These are phyloP conservation scores for Drosophila athabasca DNA, from an alignment of 1,140 invertebrate genomes.

Conservation along the genomic window DNA sequence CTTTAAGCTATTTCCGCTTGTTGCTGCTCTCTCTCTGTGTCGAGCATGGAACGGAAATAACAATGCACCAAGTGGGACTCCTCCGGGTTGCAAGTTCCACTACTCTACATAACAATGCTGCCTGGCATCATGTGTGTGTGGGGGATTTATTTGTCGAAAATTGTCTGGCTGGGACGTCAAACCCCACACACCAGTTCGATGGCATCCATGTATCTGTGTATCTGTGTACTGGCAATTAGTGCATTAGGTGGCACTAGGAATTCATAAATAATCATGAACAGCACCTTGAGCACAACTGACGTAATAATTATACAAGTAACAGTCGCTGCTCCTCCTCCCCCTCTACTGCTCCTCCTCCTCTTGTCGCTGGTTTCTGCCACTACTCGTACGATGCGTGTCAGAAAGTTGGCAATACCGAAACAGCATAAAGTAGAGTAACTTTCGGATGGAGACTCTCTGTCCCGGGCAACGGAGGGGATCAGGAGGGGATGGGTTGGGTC, in stretches of 20 bases:
- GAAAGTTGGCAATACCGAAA: neutral
- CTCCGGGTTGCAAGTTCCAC: neutral
- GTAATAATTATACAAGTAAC: constrained; percentile 22
- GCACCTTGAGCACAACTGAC: constrained; percentile 26
- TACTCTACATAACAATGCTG: neutral
- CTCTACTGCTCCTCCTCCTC: no score
- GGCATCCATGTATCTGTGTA: constrained; percentile 13
- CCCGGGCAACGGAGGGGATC: neutral
- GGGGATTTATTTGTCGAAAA: constrained; percentile 47
- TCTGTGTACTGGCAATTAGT: constrained; percentile 36
- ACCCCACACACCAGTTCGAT: constrained; percentile 19
- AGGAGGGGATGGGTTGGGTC: neutral
- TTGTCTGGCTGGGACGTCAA: constrained; percentile 13
- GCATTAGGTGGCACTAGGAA: constrained; percentile 33
- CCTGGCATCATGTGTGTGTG: constrained; percentile 23
- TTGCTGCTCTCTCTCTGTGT: constrained; percentile 47
- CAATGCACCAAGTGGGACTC: constrained; percentile 54
- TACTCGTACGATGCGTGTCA: no score
- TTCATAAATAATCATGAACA: constrained; percentile 40
- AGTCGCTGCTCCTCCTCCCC: no score
- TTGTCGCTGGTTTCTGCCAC: no score
- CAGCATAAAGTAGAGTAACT: no score
- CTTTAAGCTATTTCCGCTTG: constrained; percentile 77
- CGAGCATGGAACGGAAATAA: constrained; percentile 66
- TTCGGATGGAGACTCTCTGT: constrained; percentile 33